Evolutionary conservation across 2,797 vertebrate species (phyloP).

Genomic region (Alca torda): DNA sequence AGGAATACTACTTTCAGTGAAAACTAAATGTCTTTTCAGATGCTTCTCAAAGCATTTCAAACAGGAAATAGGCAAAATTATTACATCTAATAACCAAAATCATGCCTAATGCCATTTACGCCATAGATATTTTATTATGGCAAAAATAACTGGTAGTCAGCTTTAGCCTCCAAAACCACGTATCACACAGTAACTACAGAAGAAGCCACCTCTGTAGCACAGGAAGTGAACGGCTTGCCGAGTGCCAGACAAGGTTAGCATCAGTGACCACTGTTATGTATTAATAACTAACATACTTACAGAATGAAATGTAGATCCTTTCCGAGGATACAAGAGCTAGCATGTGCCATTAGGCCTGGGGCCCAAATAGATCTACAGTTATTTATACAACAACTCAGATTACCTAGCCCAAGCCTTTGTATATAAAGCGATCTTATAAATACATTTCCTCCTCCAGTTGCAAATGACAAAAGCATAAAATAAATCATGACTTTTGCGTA

Average conservation of each 20-base stretch:
- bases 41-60: neutral
- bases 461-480: fast-evolving
- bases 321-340: neutral
- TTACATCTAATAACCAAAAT: neutral
- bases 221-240: fast-evolving
- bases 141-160: neutral
- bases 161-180: neutral
- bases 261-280: fast-evolving
- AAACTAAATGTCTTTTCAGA: neutral
- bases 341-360: neutral
- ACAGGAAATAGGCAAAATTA: neutral
- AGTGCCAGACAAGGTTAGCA: neutral
- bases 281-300: neutral
- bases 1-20: neutral
- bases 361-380: neutral
- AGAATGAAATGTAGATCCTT: neutral
- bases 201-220: neutral
- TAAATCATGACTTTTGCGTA: fast-evolving
- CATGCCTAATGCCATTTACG: too few species aligned
- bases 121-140: neutral
- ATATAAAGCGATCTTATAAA: neutral
- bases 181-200: neutral
- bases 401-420: neutral
- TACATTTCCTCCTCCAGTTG: neutral
- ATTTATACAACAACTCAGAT: neutral